Evolutionary conservation across 2,888 invertebrate genomes (phyloP), one percentile per base, ranked within the genome.

Genomic region (Phyllotreta cruciferae): DNA sequence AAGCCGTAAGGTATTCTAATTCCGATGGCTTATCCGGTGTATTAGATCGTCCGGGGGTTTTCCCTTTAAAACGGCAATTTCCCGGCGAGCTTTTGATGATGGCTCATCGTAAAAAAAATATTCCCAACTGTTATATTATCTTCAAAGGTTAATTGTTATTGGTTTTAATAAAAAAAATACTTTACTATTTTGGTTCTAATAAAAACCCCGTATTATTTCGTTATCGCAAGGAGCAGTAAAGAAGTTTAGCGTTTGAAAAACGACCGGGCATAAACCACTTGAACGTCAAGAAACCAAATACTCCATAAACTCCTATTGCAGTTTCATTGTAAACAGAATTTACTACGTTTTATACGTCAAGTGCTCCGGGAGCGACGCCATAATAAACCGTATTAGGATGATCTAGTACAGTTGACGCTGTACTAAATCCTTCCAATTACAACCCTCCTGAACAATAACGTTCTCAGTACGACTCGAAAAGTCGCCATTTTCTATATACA

Each of bases 381-480:
- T 55, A 42, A 62, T 67, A 64, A 60, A 67, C 61, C 61, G 39
- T 60, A 64, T 67, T 68, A 68, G 37, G 57, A 54, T 66, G 66
- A 63, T 66, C 56, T 50, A 61, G 38, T 54, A 60, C 64, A 69
- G 61, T 63, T 66, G 62, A 55, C 52, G 61, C 53, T 45, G 58
- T 57, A 36, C 57, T 66, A 68, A 68, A 68, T 68, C 61, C 57
- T 60, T 56, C 62, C 68, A 68, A 68, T 68, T 68, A 68, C 64
- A 54, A 50, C 49, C 44, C 52, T 60, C 24, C 24, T 4, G 24
- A 57, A 52, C 52, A 57, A 24, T 24, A 24, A 24, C 24, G 57
- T 49, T 49, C 42, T 45, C 11, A n/a, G 35, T 45, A 35, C 35
- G 36, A n/a, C n/a, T n/a, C n/a, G n/a, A n/a, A n/a, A n/a, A n/a